Evolutionary conservation across 1,140 invertebrate species (phyloP), one percentile per base, ranked within the genome.

Genomic region (Scaptomyza graminum): DNA sequence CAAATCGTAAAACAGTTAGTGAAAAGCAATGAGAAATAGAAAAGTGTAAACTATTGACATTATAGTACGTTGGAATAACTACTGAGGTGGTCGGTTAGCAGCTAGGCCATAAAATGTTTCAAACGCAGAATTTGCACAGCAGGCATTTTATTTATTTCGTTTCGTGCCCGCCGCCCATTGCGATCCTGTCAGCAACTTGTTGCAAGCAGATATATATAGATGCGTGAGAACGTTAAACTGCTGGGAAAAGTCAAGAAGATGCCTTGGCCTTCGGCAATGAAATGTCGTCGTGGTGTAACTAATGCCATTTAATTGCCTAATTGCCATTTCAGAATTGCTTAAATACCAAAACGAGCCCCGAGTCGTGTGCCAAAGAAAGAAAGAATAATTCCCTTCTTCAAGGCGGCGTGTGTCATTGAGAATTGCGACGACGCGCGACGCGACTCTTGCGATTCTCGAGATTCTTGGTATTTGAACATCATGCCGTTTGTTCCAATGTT

Each of bases 81-180:
- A 87, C 81, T 87, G 81, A 81, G 81, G 82, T 84, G 81, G 81
- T 84, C 81, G 81, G 81, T 84, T 87, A 81, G 34, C 51, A 81
- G 34, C 51, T 54, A 60, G 54, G 73, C 44, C 81, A 80, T 84
- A 85, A 85, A 84, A 74, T 57, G 56, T 12, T 34, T 34, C 28
- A 49, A 49, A 61, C 12, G 28, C 55, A 22, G 4, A 25, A 62
- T 47, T 67, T 8, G 13, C 63, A 25, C 51, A 46, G 55, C 59
- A 12, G 46, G 70, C 55, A 25, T 37, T 22, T 28, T 0, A 31
- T 9, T 41, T 34, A 0, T 34, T 34, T 9, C 9, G 3, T 7
- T n/a, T n/a, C n/a, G n/a, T 28, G 28, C 28, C 1, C 31, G 31
- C 12, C 22, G 43, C 54, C 39, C 13, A 49, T 49, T 39, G 66